Conservation (phyloP, 1,140 invertebrate species). For the Achroia grisella region DNA sequence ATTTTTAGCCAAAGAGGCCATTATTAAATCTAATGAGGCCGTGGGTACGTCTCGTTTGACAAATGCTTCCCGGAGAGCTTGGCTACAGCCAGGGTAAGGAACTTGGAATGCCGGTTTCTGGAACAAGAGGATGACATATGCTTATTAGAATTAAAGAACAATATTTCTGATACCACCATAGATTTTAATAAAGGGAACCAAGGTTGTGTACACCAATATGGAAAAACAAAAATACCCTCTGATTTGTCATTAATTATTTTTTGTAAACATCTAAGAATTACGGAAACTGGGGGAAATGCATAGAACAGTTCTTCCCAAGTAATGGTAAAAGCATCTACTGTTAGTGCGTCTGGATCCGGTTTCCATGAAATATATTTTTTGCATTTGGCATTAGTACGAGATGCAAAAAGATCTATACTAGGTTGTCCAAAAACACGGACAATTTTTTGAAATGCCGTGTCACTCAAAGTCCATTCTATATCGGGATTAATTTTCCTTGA, state of each 20-base stretch:
- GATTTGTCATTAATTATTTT: constrained; percentile 1
- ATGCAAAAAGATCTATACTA: constrained; percentile 1
- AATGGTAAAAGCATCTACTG: neutral
- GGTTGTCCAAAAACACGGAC: neutral
- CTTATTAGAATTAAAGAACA: neutral
- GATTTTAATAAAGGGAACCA: neutral
- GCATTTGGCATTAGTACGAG: neutral
- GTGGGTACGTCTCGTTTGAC: neutral
- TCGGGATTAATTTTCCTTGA: neutral
- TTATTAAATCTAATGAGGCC: neutral
- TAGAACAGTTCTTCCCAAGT: neutral
- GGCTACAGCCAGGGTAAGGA: constrained; percentile 1
- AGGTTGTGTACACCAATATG: neutral
- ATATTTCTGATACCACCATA: neutral
- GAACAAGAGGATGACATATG: neutral
- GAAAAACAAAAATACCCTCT: neutral
- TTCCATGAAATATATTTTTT: neutral
- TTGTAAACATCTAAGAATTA: neutral
- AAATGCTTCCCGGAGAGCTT: neutral
- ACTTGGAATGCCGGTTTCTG: neutral
- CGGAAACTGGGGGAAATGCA: neutral
- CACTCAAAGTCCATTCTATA: constrained; percentile 1
- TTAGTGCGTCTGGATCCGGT: neutral
- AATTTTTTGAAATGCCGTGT: neutral
- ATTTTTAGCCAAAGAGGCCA: neutral